These are phyloP conservation scores for Saimiri boliviensis DNA, from an alignment of 2,113 vertebrate genomes.

Conservation along the genomic window DNA sequence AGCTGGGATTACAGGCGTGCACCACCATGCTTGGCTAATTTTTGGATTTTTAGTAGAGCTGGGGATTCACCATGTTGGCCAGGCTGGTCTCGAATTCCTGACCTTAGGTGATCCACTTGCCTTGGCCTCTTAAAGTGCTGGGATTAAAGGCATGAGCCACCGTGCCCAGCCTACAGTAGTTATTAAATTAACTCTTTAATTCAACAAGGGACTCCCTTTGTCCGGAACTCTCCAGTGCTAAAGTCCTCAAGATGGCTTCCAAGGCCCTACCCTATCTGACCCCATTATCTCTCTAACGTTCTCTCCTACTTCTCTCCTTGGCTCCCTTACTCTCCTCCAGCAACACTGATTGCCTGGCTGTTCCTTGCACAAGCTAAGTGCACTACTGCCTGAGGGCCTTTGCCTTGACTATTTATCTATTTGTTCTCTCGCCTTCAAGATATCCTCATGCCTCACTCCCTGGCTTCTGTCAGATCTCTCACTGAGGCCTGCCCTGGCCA, in stretches of 20 bases:
- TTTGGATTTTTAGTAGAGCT: no score
- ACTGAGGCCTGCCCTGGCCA: neutral
- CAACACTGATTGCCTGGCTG: neutral
- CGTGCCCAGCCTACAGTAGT: neutral
- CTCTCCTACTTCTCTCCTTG: neutral
- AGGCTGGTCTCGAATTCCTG: no score
- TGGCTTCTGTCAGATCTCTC: neutral
- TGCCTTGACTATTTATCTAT: neutral
- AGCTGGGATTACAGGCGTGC: no score
- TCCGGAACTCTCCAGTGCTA: neutral
- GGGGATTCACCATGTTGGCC: no score
- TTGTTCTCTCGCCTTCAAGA: neutral
- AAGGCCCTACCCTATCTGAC: neutral
- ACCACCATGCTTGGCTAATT: no score
- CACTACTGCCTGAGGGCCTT: neutral
- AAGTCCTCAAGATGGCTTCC: neutral
- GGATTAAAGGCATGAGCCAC: no score
- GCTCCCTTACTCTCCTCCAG: neutral
- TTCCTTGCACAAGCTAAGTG: neutral
- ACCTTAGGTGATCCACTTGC: no score
- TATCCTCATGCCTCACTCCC: neutral
- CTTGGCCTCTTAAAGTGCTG: no score
- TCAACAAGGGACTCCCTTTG: neutral
- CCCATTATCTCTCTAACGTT: no score
- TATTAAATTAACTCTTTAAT: conserved; percentile 16